phyloP scores from a whole-genome alignment of 2,888 invertebrate genomes.

The Conomelus anceps region DNA sequence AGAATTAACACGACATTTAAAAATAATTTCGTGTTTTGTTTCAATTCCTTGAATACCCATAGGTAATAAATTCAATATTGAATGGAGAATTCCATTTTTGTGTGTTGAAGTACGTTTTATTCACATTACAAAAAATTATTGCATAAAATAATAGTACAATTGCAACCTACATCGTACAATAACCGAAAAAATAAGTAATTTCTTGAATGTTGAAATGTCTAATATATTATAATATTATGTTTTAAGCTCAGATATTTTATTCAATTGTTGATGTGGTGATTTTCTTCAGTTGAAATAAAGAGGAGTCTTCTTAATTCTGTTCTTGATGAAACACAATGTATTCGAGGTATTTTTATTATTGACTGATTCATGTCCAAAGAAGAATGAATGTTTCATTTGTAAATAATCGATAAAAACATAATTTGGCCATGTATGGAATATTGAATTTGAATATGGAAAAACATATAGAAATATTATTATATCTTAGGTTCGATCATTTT shows the following conservation, averaged over 20 bases:
- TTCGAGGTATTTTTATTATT: neutral
- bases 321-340: neutral
- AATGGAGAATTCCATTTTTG: neutral
- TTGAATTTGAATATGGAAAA: neutral
- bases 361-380: neutral
- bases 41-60: neutral
- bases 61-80: neutral
- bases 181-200: neutral
- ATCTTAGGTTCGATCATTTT: constrained; percentile 1
- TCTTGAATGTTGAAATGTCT: neutral
- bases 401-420: neutral
- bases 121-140: neutral
- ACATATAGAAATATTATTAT: neutral
- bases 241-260: neutral
- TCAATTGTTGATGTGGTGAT: neutral
- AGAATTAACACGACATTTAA: neutral
- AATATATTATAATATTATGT: neutral
- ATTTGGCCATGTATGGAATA: neutral
- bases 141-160: neutral
- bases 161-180: neutral
- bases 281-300: neutral
- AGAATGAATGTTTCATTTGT: neutral
- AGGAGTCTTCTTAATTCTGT: neutral
- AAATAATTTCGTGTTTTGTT: neutral
- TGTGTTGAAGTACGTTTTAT: neutral